These are phyloP conservation scores for Carollia perspicillata DNA, from an alignment of 2,113 vertebrate genomes.

Conservation along the genomic window DNA sequence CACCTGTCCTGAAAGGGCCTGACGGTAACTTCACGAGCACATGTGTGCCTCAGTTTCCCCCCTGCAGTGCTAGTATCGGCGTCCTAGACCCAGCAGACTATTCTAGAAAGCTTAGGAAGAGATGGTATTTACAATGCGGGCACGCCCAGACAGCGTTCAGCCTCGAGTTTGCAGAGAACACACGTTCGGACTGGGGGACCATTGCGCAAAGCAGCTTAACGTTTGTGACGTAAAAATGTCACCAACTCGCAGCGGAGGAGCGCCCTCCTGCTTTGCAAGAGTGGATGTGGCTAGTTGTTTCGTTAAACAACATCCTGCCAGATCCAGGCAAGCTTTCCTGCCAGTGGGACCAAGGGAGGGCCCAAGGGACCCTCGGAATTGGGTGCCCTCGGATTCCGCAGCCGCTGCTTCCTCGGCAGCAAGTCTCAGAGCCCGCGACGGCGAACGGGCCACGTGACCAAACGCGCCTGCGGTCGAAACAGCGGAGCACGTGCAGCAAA, in stretches of 20 bases:
- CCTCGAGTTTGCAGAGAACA: neutral
- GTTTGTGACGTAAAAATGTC: neutral
- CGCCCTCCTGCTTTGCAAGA: neutral
- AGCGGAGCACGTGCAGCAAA: neutral
- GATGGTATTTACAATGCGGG: neutral
- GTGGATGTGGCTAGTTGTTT: neutral
- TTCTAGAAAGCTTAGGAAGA: neutral
- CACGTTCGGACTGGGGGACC: neutral
- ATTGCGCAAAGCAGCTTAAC: neutral
- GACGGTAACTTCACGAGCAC: neutral
- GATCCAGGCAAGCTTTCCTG: neutral
- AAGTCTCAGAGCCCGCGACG: neutral
- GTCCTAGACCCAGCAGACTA: neutral
- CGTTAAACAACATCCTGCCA: constrained; percentile 11
- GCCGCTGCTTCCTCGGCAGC: neutral
- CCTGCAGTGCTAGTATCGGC: neutral
- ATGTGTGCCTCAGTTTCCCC: neutral
- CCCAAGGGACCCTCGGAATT: neutral
- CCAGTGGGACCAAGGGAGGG: neutral
- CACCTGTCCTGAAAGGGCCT: neutral
- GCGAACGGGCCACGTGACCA: neutral
- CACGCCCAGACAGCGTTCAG: neutral
- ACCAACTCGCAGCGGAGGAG: neutral
- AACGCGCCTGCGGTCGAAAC: neutral
- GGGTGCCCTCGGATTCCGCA: neutral